Conservation (phyloP, 2,888 invertebrate species). For the Andrena fulva region DNA sequence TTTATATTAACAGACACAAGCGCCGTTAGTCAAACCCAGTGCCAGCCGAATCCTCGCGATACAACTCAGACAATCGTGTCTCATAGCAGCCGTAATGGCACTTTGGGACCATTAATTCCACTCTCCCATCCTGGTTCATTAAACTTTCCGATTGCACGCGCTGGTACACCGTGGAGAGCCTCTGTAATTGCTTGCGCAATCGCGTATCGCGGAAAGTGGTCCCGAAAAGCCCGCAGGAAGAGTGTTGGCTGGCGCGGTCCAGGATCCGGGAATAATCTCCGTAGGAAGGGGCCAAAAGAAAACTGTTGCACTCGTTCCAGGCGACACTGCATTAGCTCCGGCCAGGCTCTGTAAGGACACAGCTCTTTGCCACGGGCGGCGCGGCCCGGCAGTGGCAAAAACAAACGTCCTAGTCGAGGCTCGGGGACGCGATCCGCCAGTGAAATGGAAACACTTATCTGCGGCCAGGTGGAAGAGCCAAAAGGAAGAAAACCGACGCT, state of each 20-base stretch:
- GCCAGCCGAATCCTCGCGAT: too few species aligned
- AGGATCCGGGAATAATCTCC: not conserved
- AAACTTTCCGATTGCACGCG: not conserved
- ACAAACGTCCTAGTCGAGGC: slow-evolving; percentile 76
- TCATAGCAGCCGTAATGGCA: too few species aligned
- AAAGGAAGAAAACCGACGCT: slow-evolving; percentile 58
- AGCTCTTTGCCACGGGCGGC: slow-evolving; percentile 2
- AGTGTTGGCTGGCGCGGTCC: not conserved
- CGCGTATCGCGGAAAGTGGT: not conserved
- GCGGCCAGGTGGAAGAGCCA: slow-evolving; percentile 39
- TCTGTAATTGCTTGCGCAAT: slow-evolving; percentile 3
- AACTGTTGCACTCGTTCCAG: slow-evolving; percentile 30
- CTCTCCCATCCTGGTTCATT: not conserved
- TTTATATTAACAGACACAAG: too few species aligned
- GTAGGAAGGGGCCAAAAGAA: not conserved
- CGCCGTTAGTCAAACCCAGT: too few species aligned
- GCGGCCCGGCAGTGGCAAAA: slow-evolving; percentile 54
- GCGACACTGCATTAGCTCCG: slow-evolving; percentile 39
- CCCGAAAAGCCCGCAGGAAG: not conserved
- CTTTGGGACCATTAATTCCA: too few species aligned
- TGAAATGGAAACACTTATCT: slow-evolving; percentile 70
- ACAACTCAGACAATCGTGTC: too few species aligned
- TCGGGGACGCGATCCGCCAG: slow-evolving; percentile 76
- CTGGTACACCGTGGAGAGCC: not conserved
- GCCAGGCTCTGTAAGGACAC: slow-evolving; percentile 24